Evolutionary conservation across 2,113 vertebrate genomes (phyloP), one percentile per base, ranked within the genome.

Genomic region (Megaceryle maxima): DNA sequence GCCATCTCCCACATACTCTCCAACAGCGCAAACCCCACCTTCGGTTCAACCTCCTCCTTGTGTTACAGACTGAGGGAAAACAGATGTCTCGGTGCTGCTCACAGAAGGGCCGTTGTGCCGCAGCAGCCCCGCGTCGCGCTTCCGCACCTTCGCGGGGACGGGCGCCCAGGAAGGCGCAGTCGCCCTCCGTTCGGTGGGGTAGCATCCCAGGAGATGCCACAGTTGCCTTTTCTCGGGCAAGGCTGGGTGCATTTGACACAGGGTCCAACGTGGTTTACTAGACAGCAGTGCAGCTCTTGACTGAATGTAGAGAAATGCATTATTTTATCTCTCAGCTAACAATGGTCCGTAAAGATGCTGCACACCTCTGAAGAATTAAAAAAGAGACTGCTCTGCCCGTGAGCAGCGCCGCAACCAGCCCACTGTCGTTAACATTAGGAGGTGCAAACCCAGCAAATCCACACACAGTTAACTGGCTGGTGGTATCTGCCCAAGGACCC

Each of bases 91-190:
- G 3, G 28, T 5, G 21, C 3, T 9, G 55, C 78, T 50, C 33
- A n/a, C 60, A 69, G 60, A 62, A 26, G 28, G 19, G 22, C 60
- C 2, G 16, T 11, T 19, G 59, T 19, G 73, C 83, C 1, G 0
- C 59, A 21, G 77, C 66, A 56, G 73, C 70, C 66, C 19, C 33
- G 24, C 11, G 1, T 5, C 3, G 1, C 66, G n/a, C 25, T 46
- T 16, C n/a, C 6, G 0, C 6, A 24, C 60, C 53, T 17, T 28
- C 3, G 1, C 10, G 5, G 39, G 48, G 31, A 26, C 2, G 13
- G 39, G 11, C 29, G 64, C 57, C 44, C 81, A 33, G 9, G 43
- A 16, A 35, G 53, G 31, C 3, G 0, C 48, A 1, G 11, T 43
- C 29, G 63, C 55, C 33, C 25, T 22, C n/a, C 31, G 10, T 16